Evolutionary conservation across 2,797 vertebrate genomes (phyloP), one percentile per base, ranked within the genome.

Genomic region (Telmatherina bonti): DNA sequence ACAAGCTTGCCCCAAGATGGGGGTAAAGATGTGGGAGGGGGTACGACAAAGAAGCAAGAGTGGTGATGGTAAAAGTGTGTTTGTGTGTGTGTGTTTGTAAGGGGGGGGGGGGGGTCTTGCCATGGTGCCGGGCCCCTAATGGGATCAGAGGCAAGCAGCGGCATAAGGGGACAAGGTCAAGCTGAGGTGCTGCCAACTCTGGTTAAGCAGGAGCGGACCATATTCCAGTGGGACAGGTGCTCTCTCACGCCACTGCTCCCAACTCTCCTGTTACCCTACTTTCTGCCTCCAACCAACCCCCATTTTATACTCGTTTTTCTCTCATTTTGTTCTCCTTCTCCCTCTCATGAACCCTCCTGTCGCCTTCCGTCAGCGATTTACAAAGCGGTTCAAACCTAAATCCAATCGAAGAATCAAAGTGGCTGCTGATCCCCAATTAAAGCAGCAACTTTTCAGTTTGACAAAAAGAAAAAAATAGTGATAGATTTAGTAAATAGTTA

Each of bases 121-220:
- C 84, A 91, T 83, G 83, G 90, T 89, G 64, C 84, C 57, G 76
- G 67, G 73, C 47, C 68, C 57, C 70, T 94, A 93, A 94, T 93
- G 87, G 90, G 92, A 94, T 94, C 86, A 94, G 89, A 88, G 74
- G 80, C 84, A 77, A 79, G 85, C 41, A 31, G 85, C 78, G 61
- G 79, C 73, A 38, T 85, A 78, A 83, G 79, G 82, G 89, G 87
- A 82, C 71, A 84, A 90, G 90, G 85, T 93, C 88, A 88, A 91
- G 84, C 89, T 79, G 88, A 92, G 88, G 88, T 88, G 80, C 92
- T 93, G 93, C 90, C 93, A 93, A 89, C 89, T 92, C 85, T 81
- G 79, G 86, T 94, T 95, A 93, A 83, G 71, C 58, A 67, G 76
- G 54, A 89, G 82, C 66, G 47, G 56, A 83, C 86, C 76, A 38